Evolutionary conservation across 2,113 vertebrate genomes (phyloP).

Genomic region (Crypturellus undulatus): DNA sequence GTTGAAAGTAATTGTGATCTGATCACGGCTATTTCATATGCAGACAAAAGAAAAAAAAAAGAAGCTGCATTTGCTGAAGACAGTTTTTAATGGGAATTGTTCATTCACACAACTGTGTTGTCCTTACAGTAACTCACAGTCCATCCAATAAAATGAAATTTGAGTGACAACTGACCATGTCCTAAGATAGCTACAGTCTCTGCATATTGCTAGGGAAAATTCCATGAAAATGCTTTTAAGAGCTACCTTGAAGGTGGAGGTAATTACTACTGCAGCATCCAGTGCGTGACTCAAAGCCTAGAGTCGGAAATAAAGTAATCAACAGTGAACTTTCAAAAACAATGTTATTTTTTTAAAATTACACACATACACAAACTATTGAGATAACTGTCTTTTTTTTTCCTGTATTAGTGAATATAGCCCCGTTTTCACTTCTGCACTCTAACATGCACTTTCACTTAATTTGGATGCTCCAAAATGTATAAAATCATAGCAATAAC

Average conservation of each 20-base stretch:
- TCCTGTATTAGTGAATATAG: neutral
- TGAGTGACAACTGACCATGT: neutral
- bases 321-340: neutral
- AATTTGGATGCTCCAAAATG: neutral
- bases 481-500: neutral
- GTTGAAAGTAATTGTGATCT: neutral
- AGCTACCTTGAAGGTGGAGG: neutral
- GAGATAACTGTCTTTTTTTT: neutral
- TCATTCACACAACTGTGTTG: neutral
- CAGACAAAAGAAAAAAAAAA: neutral
- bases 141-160: neutral
- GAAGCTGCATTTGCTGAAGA: neutral
- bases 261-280: neutral
- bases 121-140: neutral
- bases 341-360: neutral
- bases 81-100: neutral
- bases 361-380: too few relatives aligned
- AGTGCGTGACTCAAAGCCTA: neutral
- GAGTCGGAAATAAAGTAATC: neutral
- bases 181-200: neutral
- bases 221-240: neutral
- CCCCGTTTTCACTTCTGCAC: neutral
- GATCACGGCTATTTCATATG: neutral
- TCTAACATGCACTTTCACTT: neutral
- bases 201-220: neutral